Evolutionary conservation across 2,113 vertebrate species (phyloP).

Genomic region (Gobiocypris rarus): DNA sequence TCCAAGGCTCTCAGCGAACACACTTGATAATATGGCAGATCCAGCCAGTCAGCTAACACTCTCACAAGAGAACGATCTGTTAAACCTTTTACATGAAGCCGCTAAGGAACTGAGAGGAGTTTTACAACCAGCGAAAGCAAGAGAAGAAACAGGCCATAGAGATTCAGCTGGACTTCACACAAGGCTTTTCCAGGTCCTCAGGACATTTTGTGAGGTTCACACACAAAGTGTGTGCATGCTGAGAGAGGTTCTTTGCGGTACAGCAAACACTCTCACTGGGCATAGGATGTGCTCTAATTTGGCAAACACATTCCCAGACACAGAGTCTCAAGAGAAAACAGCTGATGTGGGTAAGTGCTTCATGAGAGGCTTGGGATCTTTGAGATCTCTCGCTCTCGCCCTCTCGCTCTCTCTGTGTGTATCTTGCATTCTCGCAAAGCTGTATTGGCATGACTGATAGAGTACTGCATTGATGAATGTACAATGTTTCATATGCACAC

Average conservation of each 20-base stretch:
- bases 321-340: conserved; percentile 9
- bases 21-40: conserved; percentile 41
- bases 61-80: conserved; percentile 35
- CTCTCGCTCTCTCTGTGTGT: neutral
- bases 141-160: conserved; percentile 1
- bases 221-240: conserved; percentile 22
- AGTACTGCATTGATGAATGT: neutral
- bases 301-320: conserved; percentile 1
- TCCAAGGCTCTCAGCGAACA: neutral
- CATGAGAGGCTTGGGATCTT: neutral
- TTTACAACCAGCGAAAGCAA: conserved; percentile 26
- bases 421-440: neutral
- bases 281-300: conserved; percentile 18
- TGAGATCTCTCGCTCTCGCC: too few relatives aligned
- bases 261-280: conserved; percentile 23
- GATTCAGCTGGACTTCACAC: conserved; percentile 27
- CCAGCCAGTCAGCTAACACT: conserved; percentile 20
- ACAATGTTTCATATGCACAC: neutral
- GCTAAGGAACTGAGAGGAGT: conserved; percentile 31
- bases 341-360: conserved; percentile 34
- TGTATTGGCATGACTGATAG: neutral
- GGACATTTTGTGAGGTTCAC: conserved; percentile 26
- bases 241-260: conserved; percentile 34
- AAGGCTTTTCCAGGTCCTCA: conserved; percentile 41
- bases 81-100: conserved; percentile 23